Conservation (phyloP, 2,113 vertebrate species). For the Isichthys henryi region DNA sequence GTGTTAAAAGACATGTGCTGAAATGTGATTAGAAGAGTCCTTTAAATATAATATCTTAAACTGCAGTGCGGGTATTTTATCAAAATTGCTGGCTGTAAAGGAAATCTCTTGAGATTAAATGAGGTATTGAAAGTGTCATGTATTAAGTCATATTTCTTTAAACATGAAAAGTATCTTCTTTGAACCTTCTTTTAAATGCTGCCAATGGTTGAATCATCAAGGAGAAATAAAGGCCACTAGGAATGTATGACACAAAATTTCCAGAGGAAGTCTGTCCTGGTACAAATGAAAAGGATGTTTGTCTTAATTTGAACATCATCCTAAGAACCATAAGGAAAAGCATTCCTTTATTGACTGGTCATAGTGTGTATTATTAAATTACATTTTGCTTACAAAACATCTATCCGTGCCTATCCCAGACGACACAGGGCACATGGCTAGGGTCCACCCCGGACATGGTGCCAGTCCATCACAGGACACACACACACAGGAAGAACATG, state of each 20-base stretch:
- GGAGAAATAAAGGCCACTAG: neutral
- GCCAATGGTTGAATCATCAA: constrained; percentile 26
- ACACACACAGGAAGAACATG: neutral
- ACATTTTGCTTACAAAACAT: neutral
- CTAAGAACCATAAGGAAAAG: neutral
- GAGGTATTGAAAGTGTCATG: constrained; percentile 24
- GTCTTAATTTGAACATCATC: neutral
- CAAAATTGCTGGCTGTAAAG: neutral
- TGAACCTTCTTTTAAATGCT: constrained; percentile 31
- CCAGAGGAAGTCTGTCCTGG: neutral
- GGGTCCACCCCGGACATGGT: neutral
- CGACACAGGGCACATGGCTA: neutral
- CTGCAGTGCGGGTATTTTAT: constrained; percentile 12
- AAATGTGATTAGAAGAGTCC: constrained; percentile 9
- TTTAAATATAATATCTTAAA: neutral
- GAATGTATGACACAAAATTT: constrained; percentile 15
- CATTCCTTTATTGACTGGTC: neutral
- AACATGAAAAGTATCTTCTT: constrained; percentile 28
- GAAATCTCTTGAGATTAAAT: constrained; percentile 20
- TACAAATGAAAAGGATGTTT: neutral
- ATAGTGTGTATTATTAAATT: neutral
- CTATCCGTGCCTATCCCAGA: neutral
- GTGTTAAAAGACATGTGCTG: neutral
- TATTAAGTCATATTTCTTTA: constrained; percentile 29
- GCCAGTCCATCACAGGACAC: neutral